Evolutionary conservation across 1,140 invertebrate species (phyloP).

Genomic region (Cotesia glomerata): DNA sequence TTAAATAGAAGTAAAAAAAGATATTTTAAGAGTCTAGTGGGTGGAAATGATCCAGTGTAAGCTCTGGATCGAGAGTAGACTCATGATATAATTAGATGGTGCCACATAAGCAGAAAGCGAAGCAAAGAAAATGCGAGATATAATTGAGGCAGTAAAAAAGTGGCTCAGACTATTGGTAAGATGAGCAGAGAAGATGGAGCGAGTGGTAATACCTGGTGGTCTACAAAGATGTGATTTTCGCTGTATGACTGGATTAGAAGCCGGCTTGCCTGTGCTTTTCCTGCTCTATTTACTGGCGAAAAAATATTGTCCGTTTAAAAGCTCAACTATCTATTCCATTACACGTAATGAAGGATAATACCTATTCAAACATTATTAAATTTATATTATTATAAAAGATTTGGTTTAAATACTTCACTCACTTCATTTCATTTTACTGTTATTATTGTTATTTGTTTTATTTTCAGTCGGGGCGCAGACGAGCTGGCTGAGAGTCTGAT

Average conservation of each 20-base stretch:
- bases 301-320: slow-evolving; percentile 43
- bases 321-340: background rate
- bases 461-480: too few species aligned
- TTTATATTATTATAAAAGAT: too few species aligned
- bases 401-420: too few species aligned
- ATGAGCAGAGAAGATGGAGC: background rate
- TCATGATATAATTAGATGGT: slow-evolving; percentile 21
- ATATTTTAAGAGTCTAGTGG: background rate
- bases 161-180: slow-evolving; percentile 24
- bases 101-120: slow-evolving; percentile 24
- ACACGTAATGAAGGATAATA: background rate
- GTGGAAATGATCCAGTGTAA: background rate
- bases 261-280: slow-evolving; percentile 38
- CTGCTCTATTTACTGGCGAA: slow-evolving; percentile 31
- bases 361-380: background rate
- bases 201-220: slow-evolving; percentile 42
- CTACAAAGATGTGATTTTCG: slow-evolving; percentile 52
- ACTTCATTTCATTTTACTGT: too few species aligned
- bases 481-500: background rate
- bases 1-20: background rate
- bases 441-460: too few species aligned
- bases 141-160: slow-evolving; percentile 21
- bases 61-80: background rate
- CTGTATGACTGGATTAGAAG: slow-evolving; percentile 55
- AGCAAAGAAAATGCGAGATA: slow-evolving; percentile 22